Evolutionary conservation across 1,140 invertebrate genomes (phyloP), one percentile per base, ranked within the genome.

Genomic region (Leguminivora glycinivorella): DNA sequence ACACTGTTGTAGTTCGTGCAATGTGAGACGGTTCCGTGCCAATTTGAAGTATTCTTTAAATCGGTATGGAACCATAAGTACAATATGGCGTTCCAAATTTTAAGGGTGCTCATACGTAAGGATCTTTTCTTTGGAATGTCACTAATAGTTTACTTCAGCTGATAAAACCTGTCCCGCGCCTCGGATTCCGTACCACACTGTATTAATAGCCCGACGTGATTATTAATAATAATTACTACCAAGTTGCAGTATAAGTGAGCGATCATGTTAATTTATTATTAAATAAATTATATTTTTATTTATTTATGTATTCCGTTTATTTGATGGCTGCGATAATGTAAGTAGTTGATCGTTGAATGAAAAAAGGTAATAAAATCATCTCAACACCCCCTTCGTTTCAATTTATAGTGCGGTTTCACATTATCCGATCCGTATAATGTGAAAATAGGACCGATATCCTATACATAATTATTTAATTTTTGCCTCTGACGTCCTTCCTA

Each of bases 251-350:
- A 73, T 74, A 56, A 68, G 70, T 74, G 68, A 75, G 72, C 25
- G 56, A 80, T 80, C 74, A 76, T 82, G 79, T 81, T 82, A 82
- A 82, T 80, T 82, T 82, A 82, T 82, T 82, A 76, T 81, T 67
- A 74, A 76, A 75, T 72, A 74, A 76, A 79, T 76, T 69, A 68
- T 67, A 67, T 67, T 67, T 67, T 67, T 67, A 67, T 67, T 67
- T 67, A 67, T 43, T 67, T 67, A 38, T 67, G 40, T 38, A 38
- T 38, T 67, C 38, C 38, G 34, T 67, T 67, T 67, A 24, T 67
- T 67, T 40, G 31, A n/a, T 40, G 25, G 25, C 26, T 52, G 47
- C 47, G 56, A 60, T 60, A 60, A 60, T 60, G 56, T 60, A 60
- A 60, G 56, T 60, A 60, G 56, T 58, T 58, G 56, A 60, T 60